Evolutionary conservation across 2,797 vertebrate genomes (phyloP), one percentile per base, ranked within the genome.

Genomic region (Lepilemur ruficaudatus): DNA sequence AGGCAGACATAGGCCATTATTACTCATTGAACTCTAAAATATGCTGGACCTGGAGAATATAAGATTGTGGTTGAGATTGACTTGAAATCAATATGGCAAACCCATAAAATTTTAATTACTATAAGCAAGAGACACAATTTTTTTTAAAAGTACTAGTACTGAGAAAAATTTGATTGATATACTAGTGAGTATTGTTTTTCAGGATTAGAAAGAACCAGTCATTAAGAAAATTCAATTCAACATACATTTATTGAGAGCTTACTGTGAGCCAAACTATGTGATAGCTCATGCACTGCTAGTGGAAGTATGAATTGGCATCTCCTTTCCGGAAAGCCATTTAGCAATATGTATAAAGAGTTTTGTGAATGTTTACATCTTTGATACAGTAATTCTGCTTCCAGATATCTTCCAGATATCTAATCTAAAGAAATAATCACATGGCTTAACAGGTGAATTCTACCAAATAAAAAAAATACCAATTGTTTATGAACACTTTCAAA

Each of bases 211-310:
- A 81, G 50, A 90, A 90, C 6, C 23, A 88, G 14, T 88, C 55
- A 63, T 75, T 89, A 80, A 61, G 80, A 87, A 83, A 96, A 93
- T 89, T 92, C n/a, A 75, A 80, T 83, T 94, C 30, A 72, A 63
- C 9, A 67, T 69, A 38, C 14, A 43, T 90, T 96, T 78, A 81
- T 30, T 72, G 41, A 82, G 14, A 67, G 18, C 7, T 57, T 88
- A 55, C 48, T 70, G 4, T 61, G 52, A 89, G 28, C 22, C 90
- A 85, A 95, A n/a, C 41, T 88, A n/a, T 35, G 46, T 69, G 50
- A 20, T 63, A 80, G 38, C 10, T 86, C n/a, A 78, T 59, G 11
- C 23, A 52, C 13, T 90, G 23, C 32, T 76, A 43, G 6, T 76
- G 25, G 15, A 91, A 75, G 35, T 61, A 63, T 23, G 1, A 91